phyloP scores from a whole-genome alignment of 2,888 invertebrate genomes.

The Ichneumoninae sp. region DNA sequence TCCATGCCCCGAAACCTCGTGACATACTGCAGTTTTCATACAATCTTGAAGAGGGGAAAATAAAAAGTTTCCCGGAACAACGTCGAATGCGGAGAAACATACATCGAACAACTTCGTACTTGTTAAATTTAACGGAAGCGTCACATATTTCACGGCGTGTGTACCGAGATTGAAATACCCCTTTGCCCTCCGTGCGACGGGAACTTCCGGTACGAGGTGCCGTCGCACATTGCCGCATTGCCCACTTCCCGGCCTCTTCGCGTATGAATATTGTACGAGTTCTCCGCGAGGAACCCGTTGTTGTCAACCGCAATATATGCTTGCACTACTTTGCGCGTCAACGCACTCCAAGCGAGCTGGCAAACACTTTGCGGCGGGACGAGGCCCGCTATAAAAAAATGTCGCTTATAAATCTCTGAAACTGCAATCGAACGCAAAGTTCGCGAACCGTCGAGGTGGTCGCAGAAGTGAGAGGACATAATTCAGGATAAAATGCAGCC shows the following conservation, averaged over 20 bases:
- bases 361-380: no score
- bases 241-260: slow-evolving; percentile 11
- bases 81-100: slow-evolving; percentile 1
- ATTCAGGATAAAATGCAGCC: slow-evolving; percentile 24
- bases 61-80: slow-evolving; percentile 35
- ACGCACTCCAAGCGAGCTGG: neutral
- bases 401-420: slow-evolving; percentile 12
- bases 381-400: no score
- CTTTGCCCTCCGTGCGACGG: slow-evolving; percentile 4
- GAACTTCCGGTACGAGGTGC: slow-evolving; percentile 32
- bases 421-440: slow-evolving; percentile 37
- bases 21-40: slow-evolving; percentile 22
- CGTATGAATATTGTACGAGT: slow-evolving; percentile 48
- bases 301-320: slow-evolving; percentile 48
- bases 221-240: slow-evolving; percentile 33
- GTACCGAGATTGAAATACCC: slow-evolving; percentile 53
- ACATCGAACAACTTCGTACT: slow-evolving; percentile 47
- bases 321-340: slow-evolving; percentile 39
- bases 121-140: slow-evolving; percentile 52
- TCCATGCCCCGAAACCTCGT: neutral
- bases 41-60: slow-evolving; percentile 43
- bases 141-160: slow-evolving; percentile 44
- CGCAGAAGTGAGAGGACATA: slow-evolving; percentile 3
- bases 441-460: slow-evolving; percentile 2
- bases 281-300: slow-evolving; percentile 23